A percentile compares a stretch with the other conserved stretches of the same genome.
Evolutionary conservation across 1,140 invertebrate genomes (phyloP).

Genomic region (Ectropis grisescens): DNA sequence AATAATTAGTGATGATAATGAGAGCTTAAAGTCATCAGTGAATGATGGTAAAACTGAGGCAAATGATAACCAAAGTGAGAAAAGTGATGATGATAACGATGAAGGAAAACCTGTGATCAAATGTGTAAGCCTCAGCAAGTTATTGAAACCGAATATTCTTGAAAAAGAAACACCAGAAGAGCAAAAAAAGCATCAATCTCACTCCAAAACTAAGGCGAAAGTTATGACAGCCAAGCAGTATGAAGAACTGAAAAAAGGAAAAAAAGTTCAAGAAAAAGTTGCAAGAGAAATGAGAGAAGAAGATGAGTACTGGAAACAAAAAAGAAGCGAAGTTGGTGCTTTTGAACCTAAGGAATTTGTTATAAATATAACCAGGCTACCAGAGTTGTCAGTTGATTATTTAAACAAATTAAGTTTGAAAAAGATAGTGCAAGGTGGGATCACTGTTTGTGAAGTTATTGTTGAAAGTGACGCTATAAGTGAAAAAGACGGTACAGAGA

Average conservation of each 20-base stretch:
- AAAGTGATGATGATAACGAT: slow-evolving; percentile 8
- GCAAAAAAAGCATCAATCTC: too few relatives aligned
- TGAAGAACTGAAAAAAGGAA: slow-evolving; percentile 1
- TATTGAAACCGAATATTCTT: slow-evolving; percentile 32
- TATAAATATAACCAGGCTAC: slow-evolving; percentile 29
- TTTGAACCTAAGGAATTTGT: slow-evolving; percentile 39
- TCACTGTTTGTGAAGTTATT: slow-evolving; percentile 20
- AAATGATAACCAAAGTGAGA: neutral
- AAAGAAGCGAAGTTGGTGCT: slow-evolving; percentile 29
- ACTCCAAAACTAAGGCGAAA: too few relatives aligned
- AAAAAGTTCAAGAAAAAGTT: too few relatives aligned
- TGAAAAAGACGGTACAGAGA: too few relatives aligned
- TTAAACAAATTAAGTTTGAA: slow-evolving; percentile 28
- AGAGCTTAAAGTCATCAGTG: slow-evolving; percentile 7
- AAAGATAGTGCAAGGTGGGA: slow-evolving; percentile 26
- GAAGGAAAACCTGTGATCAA: slow-evolving; percentile 33
- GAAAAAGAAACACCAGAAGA: slow-evolving; percentile 10
- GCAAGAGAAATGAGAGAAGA: slow-evolving; percentile 11
- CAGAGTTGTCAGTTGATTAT: slow-evolving; percentile 27
- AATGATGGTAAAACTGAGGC: slow-evolving; percentile 1
- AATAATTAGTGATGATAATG: neutral
- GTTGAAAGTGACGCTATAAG: slow-evolving; percentile 2
- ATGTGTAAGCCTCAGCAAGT: slow-evolving; percentile 48
- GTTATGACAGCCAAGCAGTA: too few relatives aligned
- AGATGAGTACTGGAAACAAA: slow-evolving; percentile 22